These are phyloP conservation scores for Bos javanicus DNA, from an alignment of 2,113 vertebrate species.

Conservation along the genomic window DNA sequence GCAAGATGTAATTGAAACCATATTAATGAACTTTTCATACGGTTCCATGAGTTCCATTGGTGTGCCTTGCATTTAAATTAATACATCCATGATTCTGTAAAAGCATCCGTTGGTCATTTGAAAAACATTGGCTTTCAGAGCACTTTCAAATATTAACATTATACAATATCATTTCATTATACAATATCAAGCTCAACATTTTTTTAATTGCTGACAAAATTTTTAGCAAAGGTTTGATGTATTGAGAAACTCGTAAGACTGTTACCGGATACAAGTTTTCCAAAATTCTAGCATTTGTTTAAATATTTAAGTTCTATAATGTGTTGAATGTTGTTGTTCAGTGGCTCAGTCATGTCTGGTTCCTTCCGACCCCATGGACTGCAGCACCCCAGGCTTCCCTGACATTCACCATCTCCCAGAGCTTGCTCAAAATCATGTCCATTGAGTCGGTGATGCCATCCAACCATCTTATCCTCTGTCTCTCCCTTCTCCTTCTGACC, in stretches of 20 bases:
- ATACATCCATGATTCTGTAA: background rate
- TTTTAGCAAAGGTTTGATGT: background rate
- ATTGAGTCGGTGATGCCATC: background rate
- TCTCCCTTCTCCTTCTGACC: background rate
- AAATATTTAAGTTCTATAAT: background rate
- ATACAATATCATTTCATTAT: background rate
- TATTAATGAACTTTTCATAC: background rate
- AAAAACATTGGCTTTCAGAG: background rate
- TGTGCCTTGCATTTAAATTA: background rate
- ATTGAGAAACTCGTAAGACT: background rate
- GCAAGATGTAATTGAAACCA: background rate
- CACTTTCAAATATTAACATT: background rate
- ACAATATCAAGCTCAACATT: background rate
- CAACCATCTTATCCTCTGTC: background rate
- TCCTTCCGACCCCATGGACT: background rate
- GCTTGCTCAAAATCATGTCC: background rate
- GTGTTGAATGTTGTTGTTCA: background rate
- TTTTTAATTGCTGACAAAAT: background rate
- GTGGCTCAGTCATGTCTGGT: background rate
- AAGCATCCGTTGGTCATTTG: background rate
- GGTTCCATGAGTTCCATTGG: background rate
- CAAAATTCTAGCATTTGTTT: background rate
- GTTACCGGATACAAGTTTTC: background rate
- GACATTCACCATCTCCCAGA: background rate
- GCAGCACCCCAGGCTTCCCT: background rate